A percentile compares a stretch with the other conserved stretches of the same genome.
Evolutionary conservation across 2,797 vertebrate genomes (phyloP).

Genomic region (Coccyzus lansbergi): DNA sequence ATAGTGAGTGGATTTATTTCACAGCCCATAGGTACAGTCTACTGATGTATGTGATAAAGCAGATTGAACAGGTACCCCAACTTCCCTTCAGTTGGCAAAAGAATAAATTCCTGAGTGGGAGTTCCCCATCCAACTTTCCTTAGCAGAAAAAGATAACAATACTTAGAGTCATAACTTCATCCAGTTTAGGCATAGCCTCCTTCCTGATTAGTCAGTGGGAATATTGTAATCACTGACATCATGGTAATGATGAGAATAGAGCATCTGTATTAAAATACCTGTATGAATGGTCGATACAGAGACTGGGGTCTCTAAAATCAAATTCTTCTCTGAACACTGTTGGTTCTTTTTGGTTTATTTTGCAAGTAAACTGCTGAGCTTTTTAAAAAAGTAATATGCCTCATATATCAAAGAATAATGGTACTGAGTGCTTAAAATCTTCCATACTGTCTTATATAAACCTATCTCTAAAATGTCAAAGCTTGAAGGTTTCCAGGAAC

Average conservation of each 20-base stretch:
- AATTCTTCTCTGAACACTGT: neutral
- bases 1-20: neutral
- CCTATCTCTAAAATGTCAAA: conserved; percentile 57
- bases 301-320: neutral
- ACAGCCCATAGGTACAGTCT: neutral
- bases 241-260: conserved; percentile 10
- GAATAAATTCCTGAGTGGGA: conserved; percentile 25
- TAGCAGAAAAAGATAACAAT: conserved; percentile 35
- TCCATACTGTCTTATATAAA: neutral
- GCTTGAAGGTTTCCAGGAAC: conserved; percentile 57
- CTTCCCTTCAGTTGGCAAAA: neutral
- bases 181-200: neutral
- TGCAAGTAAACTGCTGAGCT: neutral
- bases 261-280: neutral
- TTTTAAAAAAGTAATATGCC: neutral
- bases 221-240: neutral
- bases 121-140: conserved; percentile 30
- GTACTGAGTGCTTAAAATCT: conserved; percentile 28
- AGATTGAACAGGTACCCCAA: neutral
- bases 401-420: neutral
- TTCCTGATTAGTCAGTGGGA: conserved; percentile 61
- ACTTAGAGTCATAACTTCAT: conserved; percentile 29
- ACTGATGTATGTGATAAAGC: neutral
- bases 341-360: neutral
- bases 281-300: neutral